Evolutionary conservation across 2,797 vertebrate species (phyloP).

Genomic region (Poecilia velifera): DNA sequence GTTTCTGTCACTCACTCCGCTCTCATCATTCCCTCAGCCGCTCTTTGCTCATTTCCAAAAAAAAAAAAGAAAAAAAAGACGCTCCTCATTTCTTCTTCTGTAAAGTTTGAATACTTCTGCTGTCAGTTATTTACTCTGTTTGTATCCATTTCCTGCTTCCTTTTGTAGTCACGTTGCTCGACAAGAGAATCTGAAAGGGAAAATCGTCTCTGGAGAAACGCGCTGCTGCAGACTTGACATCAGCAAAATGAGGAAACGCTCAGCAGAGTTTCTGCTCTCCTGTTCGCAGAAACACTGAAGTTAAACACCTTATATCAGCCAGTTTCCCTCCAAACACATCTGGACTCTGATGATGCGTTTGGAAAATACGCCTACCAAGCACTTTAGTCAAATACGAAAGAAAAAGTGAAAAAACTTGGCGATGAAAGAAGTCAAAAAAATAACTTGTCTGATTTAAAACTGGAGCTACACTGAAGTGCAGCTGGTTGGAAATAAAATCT

Average conservation of each 20-base stretch:
- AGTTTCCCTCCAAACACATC: slow-evolving; percentile 33
- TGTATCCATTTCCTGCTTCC: slow-evolving; percentile 59
- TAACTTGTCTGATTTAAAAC: no score
- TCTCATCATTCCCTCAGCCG: slow-evolving; percentile 26
- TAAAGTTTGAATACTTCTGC: slow-evolving; percentile 34
- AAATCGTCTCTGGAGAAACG: slow-evolving; percentile 57
- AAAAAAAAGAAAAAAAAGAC: background rate
- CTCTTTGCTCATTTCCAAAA: slow-evolving; percentile 29
- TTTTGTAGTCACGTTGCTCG: slow-evolving; percentile 51
- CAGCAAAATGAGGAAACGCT: slow-evolving; percentile 48
- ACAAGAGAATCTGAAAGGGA: slow-evolving; percentile 53
- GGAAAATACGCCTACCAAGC: slow-evolving; percentile 13
- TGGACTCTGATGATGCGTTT: slow-evolving; percentile 14
- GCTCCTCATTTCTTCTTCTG: slow-evolving; percentile 9
- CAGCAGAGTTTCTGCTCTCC: slow-evolving; percentile 26
- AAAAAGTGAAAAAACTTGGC: background rate
- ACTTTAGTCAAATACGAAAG: background rate
- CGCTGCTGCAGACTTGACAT: slow-evolving; percentile 59
- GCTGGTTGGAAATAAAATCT: no score
- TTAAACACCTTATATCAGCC: slow-evolving; percentile 42
- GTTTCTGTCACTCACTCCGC: slow-evolving; percentile 49
- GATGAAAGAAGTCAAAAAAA: background rate
- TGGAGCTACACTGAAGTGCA: no score
- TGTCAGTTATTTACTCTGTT: slow-evolving; percentile 55
- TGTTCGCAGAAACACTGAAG: slow-evolving; percentile 28